These are phyloP conservation scores for Lamellibrachia columna DNA, from an alignment of 2,888 invertebrate genomes.

Conservation along the genomic window DNA sequence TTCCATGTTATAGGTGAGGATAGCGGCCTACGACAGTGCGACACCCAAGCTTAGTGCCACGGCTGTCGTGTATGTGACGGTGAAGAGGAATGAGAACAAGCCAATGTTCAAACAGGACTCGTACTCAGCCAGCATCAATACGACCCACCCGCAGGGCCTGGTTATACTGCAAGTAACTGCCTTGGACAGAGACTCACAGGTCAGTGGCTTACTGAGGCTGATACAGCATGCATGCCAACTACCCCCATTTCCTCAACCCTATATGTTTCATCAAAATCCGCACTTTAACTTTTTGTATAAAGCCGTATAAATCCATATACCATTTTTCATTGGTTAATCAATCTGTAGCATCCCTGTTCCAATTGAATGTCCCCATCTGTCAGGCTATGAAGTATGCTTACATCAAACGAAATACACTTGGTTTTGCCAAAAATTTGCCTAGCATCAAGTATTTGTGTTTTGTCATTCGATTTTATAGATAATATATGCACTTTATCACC, in stretches of 20 bases:
- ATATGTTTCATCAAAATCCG: too few species aligned
- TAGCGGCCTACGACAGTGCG: constrained; percentile 52
- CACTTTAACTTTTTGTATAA: too few species aligned
- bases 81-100: constrained; percentile 53
- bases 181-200: constrained; percentile 22
- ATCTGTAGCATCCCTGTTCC: too few species aligned
- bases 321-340: too few species aligned
- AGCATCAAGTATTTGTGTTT: too few species aligned
- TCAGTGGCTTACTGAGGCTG: not conserved
- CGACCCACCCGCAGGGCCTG: constrained; percentile 46
- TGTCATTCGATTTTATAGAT: too few species aligned
- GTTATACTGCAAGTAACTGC: constrained; percentile 32
- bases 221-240: not conserved
- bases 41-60: constrained; percentile 47
- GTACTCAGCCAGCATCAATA: constrained; percentile 46
- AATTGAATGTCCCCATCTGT: too few species aligned
- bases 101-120: constrained; percentile 47
- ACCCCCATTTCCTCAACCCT: not conserved
- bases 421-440: too few species aligned
- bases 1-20: constrained; percentile 30
- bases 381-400: too few species aligned
- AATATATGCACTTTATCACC: too few species aligned
- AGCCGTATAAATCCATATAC: too few species aligned
- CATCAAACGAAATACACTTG: too few species aligned
- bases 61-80: constrained; percentile 47